These are phyloP conservation scores for Sabatieria punctata DNA, from an alignment of 2,888 invertebrate genomes.

Conservation along the genomic window DNA sequence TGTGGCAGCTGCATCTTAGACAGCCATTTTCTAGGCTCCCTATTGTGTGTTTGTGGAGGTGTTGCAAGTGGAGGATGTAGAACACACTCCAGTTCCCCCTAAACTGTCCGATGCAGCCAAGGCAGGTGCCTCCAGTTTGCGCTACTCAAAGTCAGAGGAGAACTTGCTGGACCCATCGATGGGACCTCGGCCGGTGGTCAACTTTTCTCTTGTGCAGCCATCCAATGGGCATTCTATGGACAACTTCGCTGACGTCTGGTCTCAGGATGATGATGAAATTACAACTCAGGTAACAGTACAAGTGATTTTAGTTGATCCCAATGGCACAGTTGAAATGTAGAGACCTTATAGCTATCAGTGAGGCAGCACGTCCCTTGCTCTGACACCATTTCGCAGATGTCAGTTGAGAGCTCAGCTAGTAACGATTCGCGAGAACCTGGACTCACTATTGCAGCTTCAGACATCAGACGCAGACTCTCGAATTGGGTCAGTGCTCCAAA, in stretches of 20 bases:
- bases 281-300: conserved; percentile 47
- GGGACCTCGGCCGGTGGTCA: conserved; percentile 11
- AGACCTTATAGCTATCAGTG: conserved; percentile 4
- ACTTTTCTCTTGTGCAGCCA: conserved; percentile 3
- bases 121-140: neutral
- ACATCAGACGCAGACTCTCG: conserved; percentile 62
- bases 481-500: conserved; percentile 52
- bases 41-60: conserved; percentile 97
- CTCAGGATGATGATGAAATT: conserved; percentile 86
- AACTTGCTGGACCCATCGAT: neutral
- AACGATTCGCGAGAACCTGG: conserved; percentile 47
- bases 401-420: conserved; percentile 49
- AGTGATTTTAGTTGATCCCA: neutral
- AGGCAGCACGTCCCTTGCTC: conserved; percentile 29
- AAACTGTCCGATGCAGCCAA: conserved; percentile 43
- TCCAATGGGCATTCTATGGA: neutral
- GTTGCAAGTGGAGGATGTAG: conserved; percentile 58
- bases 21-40: conserved; percentile 67
- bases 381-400: conserved; percentile 63
- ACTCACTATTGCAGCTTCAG: conserved; percentile 51
- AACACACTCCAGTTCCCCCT: conserved; percentile 67
- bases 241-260: conserved; percentile 46
- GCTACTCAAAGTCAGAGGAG: neutral
- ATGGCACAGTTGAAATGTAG: neutral
- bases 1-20: too few relatives aligned